phyloP scores from a whole-genome alignment of 1,140 invertebrate species.

The Triops cancriformis region DNA sequence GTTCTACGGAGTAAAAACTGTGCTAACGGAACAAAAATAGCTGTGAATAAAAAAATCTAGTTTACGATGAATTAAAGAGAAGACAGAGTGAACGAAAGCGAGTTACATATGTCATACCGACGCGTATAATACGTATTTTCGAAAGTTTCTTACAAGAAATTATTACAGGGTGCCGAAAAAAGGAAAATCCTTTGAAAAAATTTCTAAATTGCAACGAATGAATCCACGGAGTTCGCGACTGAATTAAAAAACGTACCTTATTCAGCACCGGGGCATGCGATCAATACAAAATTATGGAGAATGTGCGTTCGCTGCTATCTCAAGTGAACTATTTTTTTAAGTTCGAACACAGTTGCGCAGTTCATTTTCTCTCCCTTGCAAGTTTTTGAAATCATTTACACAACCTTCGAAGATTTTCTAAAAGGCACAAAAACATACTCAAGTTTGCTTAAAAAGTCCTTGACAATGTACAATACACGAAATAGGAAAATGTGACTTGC shows the following conservation, averaged over 20 bases:
- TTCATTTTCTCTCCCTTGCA: too few relatives aligned
- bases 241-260: not conserved
- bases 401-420: not conserved
- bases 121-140: not conserved
- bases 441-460: not conserved
- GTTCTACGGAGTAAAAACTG: too few relatives aligned
- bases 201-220: not conserved
- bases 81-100: too few relatives aligned
- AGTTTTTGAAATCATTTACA: not conserved
- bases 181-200: not conserved
- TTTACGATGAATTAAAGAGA: too few relatives aligned
- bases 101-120: not conserved
- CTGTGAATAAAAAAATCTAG: too few relatives aligned
- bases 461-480: not conserved
- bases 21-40: too few relatives aligned
- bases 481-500: not conserved
- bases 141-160: not conserved
- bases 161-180: not conserved
- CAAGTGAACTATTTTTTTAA: not conserved
- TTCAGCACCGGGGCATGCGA: not conserved
- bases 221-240: not conserved
- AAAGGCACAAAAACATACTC: conserved; percentile 3
- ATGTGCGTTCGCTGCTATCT: not conserved
- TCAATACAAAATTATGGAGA: not conserved
- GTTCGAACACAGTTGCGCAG: too few relatives aligned